These are phyloP conservation scores for Myopa testacea DNA, from an alignment of 2,888 invertebrate genomes.

Conservation along the genomic window DNA sequence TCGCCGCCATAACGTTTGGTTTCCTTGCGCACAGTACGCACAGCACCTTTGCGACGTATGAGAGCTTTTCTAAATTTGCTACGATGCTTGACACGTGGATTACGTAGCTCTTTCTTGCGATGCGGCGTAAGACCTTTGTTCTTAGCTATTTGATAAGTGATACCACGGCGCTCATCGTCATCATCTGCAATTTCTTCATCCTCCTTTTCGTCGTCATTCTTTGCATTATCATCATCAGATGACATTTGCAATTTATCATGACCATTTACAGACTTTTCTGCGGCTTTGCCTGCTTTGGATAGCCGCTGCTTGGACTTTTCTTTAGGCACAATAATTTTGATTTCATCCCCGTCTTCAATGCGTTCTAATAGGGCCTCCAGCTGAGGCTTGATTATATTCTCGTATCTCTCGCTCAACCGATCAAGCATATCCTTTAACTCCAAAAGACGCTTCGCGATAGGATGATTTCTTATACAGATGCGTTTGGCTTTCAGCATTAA, in stretches of 20 bases:
- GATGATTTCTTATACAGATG: constrained; percentile 82
- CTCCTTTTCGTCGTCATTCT: constrained; percentile 68
- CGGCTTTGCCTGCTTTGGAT: constrained; percentile 24
- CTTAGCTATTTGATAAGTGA: constrained; percentile 94
- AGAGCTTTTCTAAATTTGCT: constrained; percentile 92
- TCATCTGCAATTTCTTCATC: constrained; percentile 68
- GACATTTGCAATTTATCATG: constrained; percentile 63
- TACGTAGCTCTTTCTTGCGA: constrained; percentile 90
- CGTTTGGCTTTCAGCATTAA: constrained; percentile 84
- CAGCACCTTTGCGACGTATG: constrained; percentile 92
- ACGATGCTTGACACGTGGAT: constrained; percentile 95
- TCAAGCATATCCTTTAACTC: constrained; percentile 82
- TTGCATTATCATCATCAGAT: constrained; percentile 59
- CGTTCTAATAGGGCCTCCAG: constrained; percentile 74
- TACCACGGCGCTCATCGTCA: constrained; percentile 77
- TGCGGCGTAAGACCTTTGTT: constrained; percentile 94
- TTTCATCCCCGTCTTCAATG: constrained; percentile 67
- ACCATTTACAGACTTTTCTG: constrained; percentile 44
- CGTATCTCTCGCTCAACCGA: constrained; percentile 79
- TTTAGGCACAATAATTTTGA: constrained; percentile 53
- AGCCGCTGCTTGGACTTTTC: background rate
- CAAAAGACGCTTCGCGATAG: constrained; percentile 86
- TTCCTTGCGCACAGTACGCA: constrained; percentile 87
- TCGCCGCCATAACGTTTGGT: constrained; percentile 89
- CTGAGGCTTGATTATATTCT: constrained; percentile 76